A percentile compares a stretch with the other conserved stretches of the same genome.
These are phyloP conservation scores for Acleris holmiana DNA, from an alignment of 2,888 invertebrate genomes.

Conservation along the genomic window DNA sequence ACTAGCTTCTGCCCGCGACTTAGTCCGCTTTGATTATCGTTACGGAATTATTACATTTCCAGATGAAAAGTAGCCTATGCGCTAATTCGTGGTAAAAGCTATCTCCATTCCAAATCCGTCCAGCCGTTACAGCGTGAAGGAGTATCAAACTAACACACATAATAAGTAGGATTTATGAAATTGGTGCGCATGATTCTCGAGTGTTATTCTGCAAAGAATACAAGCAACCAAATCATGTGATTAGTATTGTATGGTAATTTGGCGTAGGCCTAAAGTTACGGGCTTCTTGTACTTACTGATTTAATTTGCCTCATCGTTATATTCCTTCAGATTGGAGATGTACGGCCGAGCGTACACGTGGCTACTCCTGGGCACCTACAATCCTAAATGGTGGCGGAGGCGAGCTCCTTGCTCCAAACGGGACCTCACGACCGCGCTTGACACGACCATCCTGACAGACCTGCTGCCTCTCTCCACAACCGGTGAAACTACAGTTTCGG, in stretches of 20 bases:
- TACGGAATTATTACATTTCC: too few relatives aligned
- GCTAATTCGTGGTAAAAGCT: too few relatives aligned
- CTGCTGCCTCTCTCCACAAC: constrained; percentile 94
- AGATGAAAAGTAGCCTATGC: too few relatives aligned
- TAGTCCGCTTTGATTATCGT: too few relatives aligned
- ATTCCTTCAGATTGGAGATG: constrained; percentile 88
- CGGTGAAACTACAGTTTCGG: constrained; percentile 93
- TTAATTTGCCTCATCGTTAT: not conserved
- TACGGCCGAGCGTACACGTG: constrained; percentile 97
- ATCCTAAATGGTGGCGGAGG: constrained; percentile 89
- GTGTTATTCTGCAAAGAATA: too few relatives aligned
- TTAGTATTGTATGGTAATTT: too few relatives aligned
- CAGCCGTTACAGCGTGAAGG: too few relatives aligned
- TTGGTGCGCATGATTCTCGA: too few relatives aligned
- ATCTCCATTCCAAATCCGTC: too few relatives aligned
- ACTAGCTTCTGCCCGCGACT: not conserved
- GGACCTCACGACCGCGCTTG: constrained; percentile 91
- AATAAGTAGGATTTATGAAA: too few relatives aligned
- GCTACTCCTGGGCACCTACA: constrained; percentile 96
- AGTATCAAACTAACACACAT: too few relatives aligned
- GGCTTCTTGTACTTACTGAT: not conserved
- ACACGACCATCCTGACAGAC: constrained; percentile 95
- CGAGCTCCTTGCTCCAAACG: constrained; percentile 88
- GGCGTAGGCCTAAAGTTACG: not conserved
- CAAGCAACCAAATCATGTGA: too few relatives aligned